These are phyloP conservation scores for Drosophila repleta DNA, from an alignment of 1,140 invertebrate genomes.

Conservation along the genomic window DNA sequence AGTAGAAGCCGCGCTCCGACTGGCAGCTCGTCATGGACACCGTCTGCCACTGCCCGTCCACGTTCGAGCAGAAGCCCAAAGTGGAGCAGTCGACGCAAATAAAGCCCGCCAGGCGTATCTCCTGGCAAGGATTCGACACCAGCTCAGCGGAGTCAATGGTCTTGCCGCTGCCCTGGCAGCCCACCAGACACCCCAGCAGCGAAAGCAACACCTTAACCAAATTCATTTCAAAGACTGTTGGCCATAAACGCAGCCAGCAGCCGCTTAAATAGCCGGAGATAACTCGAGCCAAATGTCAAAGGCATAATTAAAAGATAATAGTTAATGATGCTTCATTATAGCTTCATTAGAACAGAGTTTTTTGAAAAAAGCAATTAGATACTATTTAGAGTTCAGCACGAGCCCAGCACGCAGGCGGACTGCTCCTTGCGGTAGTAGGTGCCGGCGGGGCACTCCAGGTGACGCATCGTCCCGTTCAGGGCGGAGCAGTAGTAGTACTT, in stretches of 20 bases:
- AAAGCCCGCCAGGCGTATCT: constrained; percentile 58
- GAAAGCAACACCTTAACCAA: constrained; percentile 10
- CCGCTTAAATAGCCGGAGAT: constrained; percentile 51
- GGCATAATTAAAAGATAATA: constrained; percentile 64
- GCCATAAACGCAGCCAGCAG: background rate
- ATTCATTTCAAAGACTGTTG: constrained; percentile 48
- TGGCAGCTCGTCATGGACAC: constrained; percentile 55
- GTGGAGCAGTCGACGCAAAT: constrained; percentile 68
- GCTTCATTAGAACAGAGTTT: constrained; percentile 5
- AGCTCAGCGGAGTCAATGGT: constrained; percentile 29
- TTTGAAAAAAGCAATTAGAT: constrained; percentile 8
- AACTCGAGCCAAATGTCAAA: constrained; percentile 24
- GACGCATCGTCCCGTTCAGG: constrained; percentile 53
- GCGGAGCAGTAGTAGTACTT: constrained; percentile 79
- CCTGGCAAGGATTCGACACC: constrained; percentile 60
- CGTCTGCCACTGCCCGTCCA: constrained; percentile 58
- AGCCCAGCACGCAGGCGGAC: constrained; percentile 64
- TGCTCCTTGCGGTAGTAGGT: constrained; percentile 57
- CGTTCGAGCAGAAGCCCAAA: constrained; percentile 58
- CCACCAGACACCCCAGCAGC: constrained; percentile 9
- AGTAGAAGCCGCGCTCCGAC: constrained; percentile 59
- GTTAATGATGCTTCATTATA: background rate
- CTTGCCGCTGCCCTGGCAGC: background rate
- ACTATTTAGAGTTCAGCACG: constrained; percentile 35
- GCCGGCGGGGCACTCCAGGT: constrained; percentile 66